A percentile compares a stretch with the other conserved stretches of the same genome.
These are phyloP conservation scores for Conus ventricosus DNA, from an alignment of 1,140 invertebrate species.

Conservation along the genomic window DNA sequence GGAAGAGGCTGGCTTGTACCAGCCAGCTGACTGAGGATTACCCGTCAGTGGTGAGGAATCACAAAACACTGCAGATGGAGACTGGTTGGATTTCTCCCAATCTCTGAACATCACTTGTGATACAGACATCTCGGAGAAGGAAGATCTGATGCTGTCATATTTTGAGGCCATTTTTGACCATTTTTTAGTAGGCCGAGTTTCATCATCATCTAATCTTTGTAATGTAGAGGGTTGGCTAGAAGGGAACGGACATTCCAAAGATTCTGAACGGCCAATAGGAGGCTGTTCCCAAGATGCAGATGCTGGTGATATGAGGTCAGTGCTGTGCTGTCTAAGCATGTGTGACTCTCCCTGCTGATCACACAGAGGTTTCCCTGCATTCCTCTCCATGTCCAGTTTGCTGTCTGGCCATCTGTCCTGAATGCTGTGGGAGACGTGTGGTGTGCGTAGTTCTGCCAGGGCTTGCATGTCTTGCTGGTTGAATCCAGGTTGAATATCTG, in stretches of 20 bases:
- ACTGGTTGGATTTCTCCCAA: too few species aligned
- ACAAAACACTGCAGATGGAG: too few species aligned
- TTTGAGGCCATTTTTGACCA: neutral
- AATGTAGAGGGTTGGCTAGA: neutral
- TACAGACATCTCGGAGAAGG: neutral
- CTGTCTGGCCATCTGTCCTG: neutral
- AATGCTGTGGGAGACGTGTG: neutral
- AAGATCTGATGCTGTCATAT: neutral
- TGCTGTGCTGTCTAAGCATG: neutral
- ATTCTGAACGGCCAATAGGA: neutral
- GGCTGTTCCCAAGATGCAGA: neutral
- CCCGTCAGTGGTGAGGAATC: neutral
- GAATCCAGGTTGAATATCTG: conserved; percentile 24
- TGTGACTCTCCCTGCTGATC: neutral
- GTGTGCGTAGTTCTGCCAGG: neutral
- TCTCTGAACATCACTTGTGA: neutral
- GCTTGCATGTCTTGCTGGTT: neutral
- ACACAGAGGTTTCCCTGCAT: neutral
- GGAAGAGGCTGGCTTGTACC: neutral
- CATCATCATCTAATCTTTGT: neutral
- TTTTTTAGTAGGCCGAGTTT: neutral
- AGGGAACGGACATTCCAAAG: neutral
- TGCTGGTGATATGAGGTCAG: neutral
- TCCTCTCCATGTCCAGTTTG: neutral
- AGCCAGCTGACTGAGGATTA: neutral